Percentiles rank a stretch among this genome's conserved stretches.
Evolutionary conservation across 2,113 vertebrate genomes (phyloP).

Genomic region (Pomatostomus ruficeps): DNA sequence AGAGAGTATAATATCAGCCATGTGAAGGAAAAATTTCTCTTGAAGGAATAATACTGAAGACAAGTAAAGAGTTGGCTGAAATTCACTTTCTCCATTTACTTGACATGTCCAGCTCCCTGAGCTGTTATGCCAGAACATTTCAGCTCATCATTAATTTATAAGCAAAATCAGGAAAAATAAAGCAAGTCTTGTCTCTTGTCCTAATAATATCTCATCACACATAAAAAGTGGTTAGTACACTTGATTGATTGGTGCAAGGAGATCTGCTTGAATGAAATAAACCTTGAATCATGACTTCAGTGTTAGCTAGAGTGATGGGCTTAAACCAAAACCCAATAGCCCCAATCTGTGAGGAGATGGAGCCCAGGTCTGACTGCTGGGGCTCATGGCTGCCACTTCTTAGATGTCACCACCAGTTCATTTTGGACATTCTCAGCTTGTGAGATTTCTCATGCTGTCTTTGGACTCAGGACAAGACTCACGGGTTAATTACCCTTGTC

Average conservation of each 20-base stretch:
- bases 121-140: not conserved
- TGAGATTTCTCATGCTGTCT: not conserved
- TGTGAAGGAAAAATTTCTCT: not conserved
- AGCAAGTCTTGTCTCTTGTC: not conserved
- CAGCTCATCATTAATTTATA: slow-evolving; percentile 19
- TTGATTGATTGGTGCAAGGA: not conserved
- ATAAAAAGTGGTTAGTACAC: not conserved
- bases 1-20: not conserved
- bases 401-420: not conserved
- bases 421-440: not conserved
- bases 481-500: not conserved
- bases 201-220: not conserved
- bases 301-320: not conserved
- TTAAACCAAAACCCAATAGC: not conserved
- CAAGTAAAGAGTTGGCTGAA: not conserved
- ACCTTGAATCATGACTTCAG: not conserved
- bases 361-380: not conserved
- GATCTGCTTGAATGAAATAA: not conserved
- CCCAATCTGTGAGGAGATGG: not conserved
- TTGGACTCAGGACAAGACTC: not conserved
- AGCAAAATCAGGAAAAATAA: not conserved
- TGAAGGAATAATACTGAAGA: not conserved
- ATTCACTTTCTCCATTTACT: slow-evolving; percentile 25
- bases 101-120: not conserved
- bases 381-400: not conserved